Percentiles rank a stretch among this genome's conserved stretches.
Conservation (phyloP, 2,888 invertebrate genomes). For the Heliconius ethilla region DNA sequence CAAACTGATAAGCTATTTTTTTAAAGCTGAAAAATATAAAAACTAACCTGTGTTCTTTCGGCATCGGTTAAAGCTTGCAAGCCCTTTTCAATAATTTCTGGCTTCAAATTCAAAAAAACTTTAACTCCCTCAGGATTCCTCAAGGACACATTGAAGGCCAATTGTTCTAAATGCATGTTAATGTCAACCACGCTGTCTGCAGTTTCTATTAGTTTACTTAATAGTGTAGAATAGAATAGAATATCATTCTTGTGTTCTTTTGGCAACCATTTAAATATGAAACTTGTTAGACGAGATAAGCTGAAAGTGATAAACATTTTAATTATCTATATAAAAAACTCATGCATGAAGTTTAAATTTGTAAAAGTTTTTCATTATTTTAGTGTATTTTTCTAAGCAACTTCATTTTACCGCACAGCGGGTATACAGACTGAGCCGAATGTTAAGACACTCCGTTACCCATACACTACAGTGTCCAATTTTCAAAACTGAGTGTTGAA, state of each 20-base stretch:
- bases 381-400: not conserved
- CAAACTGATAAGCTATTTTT: not conserved
- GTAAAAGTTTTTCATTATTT: not conserved
- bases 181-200: constrained; percentile 63
- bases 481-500: no score
- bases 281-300: constrained; percentile 61
- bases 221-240: constrained; percentile 68
- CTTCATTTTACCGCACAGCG: no score
- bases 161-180: constrained; percentile 70
- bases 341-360: not conserved
- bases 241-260: constrained; percentile 62
- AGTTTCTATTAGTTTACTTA: constrained; percentile 69
- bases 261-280: constrained; percentile 64
- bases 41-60: constrained; percentile 69
- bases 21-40: not conserved
- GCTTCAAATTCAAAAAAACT: constrained; percentile 59
- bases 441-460: no score
- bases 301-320: constrained; percentile 51
- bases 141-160: constrained; percentile 68
- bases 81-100: constrained; percentile 60
- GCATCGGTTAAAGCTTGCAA: constrained; percentile 74
- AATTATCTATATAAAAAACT: not conserved
- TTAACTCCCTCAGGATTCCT: constrained; percentile 66
- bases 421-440: no score
- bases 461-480: no score